phyloP scores from a whole-genome alignment of 2,888 invertebrate species.

The Caenorhabditis plicata region DNA sequence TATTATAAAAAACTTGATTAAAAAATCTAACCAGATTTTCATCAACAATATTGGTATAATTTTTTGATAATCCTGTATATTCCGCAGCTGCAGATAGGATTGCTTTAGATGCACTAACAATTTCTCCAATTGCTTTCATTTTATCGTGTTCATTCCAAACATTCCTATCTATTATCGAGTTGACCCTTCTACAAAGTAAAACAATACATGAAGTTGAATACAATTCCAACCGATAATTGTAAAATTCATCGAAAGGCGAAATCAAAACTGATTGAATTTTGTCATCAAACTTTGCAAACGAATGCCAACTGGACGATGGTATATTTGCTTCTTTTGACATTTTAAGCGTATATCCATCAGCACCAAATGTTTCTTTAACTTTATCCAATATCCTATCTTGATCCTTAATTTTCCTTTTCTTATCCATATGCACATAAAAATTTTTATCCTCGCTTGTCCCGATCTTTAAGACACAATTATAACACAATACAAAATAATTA shows the following conservation, averaged over 20 bases:
- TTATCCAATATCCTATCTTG: constrained; percentile 9
- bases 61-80: constrained; percentile 22
- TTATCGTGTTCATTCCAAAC: constrained; percentile 12
- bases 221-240: constrained; percentile 17
- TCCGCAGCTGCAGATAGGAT: constrained; percentile 33
- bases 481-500: too few relatives aligned
- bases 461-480: too few relatives aligned
- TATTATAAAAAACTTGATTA: too few relatives aligned
- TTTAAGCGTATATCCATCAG: constrained; percentile 14
- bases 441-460: constrained; percentile 19
- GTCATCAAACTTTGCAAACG: constrained; percentile 41
- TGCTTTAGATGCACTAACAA: constrained; percentile 26
- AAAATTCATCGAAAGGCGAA: constrained; percentile 29
- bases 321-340: constrained; percentile 5
- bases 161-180: constrained; percentile 34
- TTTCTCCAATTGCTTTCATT: constrained; percentile 22
- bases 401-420: constrained; percentile 15
- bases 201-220: too few relatives aligned
- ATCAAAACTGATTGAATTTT: constrained; percentile 40
- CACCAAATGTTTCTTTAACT: constrained; percentile 9
- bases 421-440: constrained; percentile 33
- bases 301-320: constrained; percentile 57
- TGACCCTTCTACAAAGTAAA: constrained; percentile 14
- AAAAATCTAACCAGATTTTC: constrained; percentile 34
- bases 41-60: constrained; percentile 24